phyloP scores from a whole-genome alignment of 2,888 invertebrate species.

The Nephrotoma flavescens region DNA sequence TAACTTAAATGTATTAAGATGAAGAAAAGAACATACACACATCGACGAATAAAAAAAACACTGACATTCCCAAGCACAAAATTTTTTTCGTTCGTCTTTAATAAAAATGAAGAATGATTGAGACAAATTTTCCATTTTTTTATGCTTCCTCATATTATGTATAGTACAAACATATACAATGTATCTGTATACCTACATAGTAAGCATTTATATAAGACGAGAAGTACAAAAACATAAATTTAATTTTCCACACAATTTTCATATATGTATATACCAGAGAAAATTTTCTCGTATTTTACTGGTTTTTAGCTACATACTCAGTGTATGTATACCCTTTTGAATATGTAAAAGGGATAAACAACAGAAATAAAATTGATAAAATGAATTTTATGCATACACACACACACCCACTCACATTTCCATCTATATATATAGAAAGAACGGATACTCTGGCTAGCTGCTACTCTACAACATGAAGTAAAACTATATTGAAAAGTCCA shows the following conservation, averaged over 20 bases:
- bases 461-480: neutral
- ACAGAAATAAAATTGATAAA: neutral
- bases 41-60: neutral
- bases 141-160: neutral
- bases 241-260: neutral
- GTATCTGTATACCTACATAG: neutral
- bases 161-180: neutral
- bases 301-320: neutral
- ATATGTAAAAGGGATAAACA: neutral
- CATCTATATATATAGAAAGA: neutral
- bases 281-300: neutral
- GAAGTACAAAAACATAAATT: neutral
- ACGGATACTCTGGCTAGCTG: neutral
- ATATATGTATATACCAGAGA: neutral
- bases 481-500: neutral
- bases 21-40: neutral
- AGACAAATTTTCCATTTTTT: neutral
- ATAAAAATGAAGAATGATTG: neutral
- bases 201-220: neutral
- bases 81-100: neutral
- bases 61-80: neutral
- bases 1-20: neutral
- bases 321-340: neutral
- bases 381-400: neutral
- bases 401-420: neutral